Evolutionary conservation across 2,113 vertebrate species (phyloP).

Genomic region (Microcebus griseorufus): DNA sequence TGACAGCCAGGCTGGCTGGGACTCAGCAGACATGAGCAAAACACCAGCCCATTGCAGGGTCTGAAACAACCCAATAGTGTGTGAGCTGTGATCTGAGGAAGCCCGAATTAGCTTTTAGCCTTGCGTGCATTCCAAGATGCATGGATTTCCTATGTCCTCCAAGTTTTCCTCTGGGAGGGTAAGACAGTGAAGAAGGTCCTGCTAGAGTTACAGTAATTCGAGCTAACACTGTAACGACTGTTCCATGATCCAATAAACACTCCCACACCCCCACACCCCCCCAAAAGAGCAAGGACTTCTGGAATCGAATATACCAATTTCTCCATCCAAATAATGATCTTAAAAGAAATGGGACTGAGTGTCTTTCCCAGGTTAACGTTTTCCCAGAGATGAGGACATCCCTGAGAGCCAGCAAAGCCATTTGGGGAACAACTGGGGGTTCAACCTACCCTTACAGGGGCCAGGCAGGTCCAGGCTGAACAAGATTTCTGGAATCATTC

Average conservation of each 20-base stretch:
- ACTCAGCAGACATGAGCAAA: background rate
- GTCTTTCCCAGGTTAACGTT: background rate
- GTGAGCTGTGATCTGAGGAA: background rate
- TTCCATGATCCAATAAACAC: background rate
- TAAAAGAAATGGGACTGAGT: background rate
- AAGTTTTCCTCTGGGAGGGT: background rate
- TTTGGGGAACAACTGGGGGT: background rate
- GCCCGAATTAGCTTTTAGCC: background rate
- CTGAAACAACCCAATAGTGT: background rate
- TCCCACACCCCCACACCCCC: fast-evolving
- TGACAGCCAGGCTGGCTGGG: background rate
- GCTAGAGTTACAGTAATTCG: background rate
- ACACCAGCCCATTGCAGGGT: background rate
- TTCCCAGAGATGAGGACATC: background rate
- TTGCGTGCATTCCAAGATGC: background rate
- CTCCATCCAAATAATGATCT: background rate
- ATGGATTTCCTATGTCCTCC: background rate
- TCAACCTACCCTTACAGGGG: background rate
- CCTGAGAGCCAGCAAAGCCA: background rate
- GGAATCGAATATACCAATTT: background rate
- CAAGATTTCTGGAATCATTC: background rate
- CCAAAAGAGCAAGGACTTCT: background rate
- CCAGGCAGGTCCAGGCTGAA: background rate
- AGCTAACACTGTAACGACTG: background rate
- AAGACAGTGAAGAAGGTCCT: background rate